Evolutionary conservation across 2,113 vertebrate species (phyloP).

Genomic region (Haemorhous mexicanus): DNA sequence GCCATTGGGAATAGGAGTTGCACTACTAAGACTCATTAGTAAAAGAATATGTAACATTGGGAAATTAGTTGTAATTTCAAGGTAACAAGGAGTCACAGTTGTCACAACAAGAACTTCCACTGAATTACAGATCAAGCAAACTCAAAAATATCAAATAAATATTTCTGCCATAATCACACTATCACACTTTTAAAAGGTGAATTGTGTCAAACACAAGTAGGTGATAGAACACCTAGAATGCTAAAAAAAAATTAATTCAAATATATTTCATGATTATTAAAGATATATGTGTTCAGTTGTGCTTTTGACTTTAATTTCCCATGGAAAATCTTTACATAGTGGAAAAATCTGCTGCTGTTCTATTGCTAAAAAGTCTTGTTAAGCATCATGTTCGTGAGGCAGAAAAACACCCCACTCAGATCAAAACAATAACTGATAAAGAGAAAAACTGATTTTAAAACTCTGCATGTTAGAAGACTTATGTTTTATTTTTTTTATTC

Average conservation of each 20-base stretch:
- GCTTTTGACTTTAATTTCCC: background rate
- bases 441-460: background rate
- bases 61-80: background rate
- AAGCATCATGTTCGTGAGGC: background rate
- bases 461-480: background rate
- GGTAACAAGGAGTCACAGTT: background rate
- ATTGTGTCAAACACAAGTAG: background rate
- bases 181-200: background rate
- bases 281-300: background rate
- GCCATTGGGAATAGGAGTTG: background rate
- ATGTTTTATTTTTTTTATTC: background rate
- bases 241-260: background rate
- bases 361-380: background rate
- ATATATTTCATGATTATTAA: background rate
- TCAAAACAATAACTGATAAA: slow-evolving; percentile 1
- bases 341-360: background rate
- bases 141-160: background rate
- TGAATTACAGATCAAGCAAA: background rate
- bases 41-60: background rate
- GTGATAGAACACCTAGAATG: background rate
- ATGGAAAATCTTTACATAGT: background rate
- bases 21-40: background rate
- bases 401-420: background rate
- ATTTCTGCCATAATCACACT: background rate
- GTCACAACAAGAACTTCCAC: background rate